Evolutionary conservation across 2,797 vertebrate species (phyloP).

Genomic region (Telmatherina bonti): DNA sequence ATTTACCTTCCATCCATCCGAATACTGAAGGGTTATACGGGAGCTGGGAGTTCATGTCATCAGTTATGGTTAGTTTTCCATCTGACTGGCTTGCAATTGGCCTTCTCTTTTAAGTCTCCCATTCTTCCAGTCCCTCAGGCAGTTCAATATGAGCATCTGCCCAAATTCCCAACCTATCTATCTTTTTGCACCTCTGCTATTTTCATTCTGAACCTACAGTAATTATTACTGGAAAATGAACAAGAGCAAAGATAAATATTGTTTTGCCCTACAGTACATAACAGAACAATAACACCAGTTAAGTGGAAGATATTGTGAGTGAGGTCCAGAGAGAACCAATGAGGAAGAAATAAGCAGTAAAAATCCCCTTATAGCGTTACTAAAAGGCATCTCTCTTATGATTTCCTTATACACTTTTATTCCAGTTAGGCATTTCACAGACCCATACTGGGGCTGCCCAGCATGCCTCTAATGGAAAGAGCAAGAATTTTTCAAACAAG

Average conservation of each 20-base stretch:
- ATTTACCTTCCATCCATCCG: constrained; percentile 7
- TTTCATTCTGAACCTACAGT: constrained; percentile 1
- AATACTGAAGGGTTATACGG: not conserved
- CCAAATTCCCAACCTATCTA: not conserved
- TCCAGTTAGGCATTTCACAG: not conserved
- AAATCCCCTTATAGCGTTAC: not conserved
- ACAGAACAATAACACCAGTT: constrained; percentile 4
- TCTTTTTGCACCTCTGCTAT: constrained; percentile 8
- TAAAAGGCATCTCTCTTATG: not conserved
- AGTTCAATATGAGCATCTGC: constrained; percentile 3
- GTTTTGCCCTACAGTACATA: constrained; percentile 22
- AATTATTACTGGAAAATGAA: constrained; percentile 14
- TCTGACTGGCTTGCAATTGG: not conserved
- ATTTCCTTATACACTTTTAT: not conserved
- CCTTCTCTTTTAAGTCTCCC: constrained; percentile 1
- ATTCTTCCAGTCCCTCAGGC: not conserved
- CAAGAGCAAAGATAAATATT: constrained; percentile 31
- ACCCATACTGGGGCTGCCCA: not conserved
- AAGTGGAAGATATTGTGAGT: constrained; percentile 12
- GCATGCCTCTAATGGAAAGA: not conserved
- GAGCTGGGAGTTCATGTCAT: constrained; percentile 13
- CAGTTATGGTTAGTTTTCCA: constrained; percentile 15
- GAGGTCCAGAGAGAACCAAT: not conserved
- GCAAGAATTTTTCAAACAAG: not conserved
- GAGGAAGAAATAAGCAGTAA: not conserved